Evolutionary conservation across 2,797 vertebrate species (phyloP).

Genomic region (Sebastes reedi): DNA sequence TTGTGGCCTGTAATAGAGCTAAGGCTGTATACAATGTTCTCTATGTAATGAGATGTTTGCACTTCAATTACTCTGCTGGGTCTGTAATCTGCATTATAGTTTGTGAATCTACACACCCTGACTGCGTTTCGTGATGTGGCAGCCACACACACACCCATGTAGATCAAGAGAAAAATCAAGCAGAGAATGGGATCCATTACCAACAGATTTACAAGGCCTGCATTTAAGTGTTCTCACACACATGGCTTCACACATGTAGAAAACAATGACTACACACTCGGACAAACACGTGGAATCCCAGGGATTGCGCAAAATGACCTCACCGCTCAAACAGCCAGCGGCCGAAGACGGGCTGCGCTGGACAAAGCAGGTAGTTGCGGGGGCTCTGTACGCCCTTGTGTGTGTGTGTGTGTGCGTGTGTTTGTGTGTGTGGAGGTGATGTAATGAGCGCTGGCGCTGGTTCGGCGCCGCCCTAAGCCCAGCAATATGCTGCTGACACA

Average conservation of each 20-base stretch:
- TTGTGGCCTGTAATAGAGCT: conserved; percentile 67
- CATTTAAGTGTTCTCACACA: conserved; percentile 1
- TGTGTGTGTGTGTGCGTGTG: conserved; percentile 33
- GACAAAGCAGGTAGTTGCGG: conserved; percentile 73
- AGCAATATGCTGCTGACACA: conserved; percentile 64
- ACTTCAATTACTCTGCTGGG: conserved; percentile 42
- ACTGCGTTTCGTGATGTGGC: conserved; percentile 64
- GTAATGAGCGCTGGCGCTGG: conserved; percentile 62
- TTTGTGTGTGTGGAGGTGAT: conserved; percentile 60
- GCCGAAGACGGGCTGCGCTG: conserved; percentile 45
- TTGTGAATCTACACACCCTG: conserved; percentile 65
- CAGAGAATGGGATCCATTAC: conserved; percentile 14
- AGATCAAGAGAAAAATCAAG: conserved; percentile 20
- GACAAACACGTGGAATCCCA: conserved; percentile 43
- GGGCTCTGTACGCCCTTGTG: conserved; percentile 36
- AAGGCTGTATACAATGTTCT: conserved; percentile 44
- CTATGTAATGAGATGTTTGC: conserved; percentile 66
- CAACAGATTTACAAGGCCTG: conserved; percentile 25
- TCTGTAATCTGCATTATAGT: conserved; percentile 70
- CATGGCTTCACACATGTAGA: conserved; percentile 21
- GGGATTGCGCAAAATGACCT: conserved; percentile 66
- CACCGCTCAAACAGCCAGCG: conserved; percentile 56
- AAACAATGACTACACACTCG: conserved; percentile 56
- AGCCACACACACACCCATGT: not conserved
- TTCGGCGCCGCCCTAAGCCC: conserved; percentile 67